Percentiles rank a stretch among this genome's conserved stretches.
Evolutionary conservation across 2,888 invertebrate genomes (phyloP).

Genomic region (Tanytarsus gracilentus): DNA sequence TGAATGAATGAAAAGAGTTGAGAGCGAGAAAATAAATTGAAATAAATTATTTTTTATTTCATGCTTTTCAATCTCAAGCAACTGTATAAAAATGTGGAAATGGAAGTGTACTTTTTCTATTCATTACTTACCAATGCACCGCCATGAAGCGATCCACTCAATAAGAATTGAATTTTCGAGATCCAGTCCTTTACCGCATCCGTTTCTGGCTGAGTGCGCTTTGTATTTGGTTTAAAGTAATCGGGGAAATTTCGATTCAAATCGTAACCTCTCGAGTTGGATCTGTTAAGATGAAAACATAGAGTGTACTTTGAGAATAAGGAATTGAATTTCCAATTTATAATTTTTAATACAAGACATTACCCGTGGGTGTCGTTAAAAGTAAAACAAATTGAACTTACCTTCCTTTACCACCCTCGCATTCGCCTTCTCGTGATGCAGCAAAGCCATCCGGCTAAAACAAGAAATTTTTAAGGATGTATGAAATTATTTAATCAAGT

Average conservation of each 20-base stretch:
- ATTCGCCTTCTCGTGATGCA: slow-evolving; percentile 79
- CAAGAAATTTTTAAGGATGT: no score
- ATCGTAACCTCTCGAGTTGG: slow-evolving; percentile 82
- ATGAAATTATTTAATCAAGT: no score
- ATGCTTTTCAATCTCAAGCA: no score
- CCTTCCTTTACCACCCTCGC: slow-evolving; percentile 82
- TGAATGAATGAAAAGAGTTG: no score
- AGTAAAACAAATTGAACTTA: slow-evolving; percentile 37
- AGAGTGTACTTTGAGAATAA: not conserved
- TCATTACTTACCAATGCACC: slow-evolving; percentile 60
- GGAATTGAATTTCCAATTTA: not conserved
- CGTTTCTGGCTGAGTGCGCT: slow-evolving; percentile 87
- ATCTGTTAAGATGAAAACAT: slow-evolving; percentile 46
- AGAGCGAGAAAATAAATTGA: no score
- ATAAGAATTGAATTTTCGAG: slow-evolving; percentile 82
- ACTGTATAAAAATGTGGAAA: no score
- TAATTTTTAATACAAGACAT: no score
- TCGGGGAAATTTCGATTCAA: slow-evolving; percentile 95
- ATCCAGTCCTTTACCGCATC: slow-evolving; percentile 92
- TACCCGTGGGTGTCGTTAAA: slow-evolving; percentile 2
- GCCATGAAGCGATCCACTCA: slow-evolving; percentile 90
- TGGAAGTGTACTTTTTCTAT: no score
- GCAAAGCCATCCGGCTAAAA: slow-evolving; percentile 98
- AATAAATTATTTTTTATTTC: no score
- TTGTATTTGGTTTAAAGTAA: slow-evolving; percentile 81